A percentile compares a stretch with the other conserved stretches of the same genome.
phyloP scores from a whole-genome alignment of 30 jellyfish, hydroid and myxozoan species.

The Pelagia noctiluca region DNA sequence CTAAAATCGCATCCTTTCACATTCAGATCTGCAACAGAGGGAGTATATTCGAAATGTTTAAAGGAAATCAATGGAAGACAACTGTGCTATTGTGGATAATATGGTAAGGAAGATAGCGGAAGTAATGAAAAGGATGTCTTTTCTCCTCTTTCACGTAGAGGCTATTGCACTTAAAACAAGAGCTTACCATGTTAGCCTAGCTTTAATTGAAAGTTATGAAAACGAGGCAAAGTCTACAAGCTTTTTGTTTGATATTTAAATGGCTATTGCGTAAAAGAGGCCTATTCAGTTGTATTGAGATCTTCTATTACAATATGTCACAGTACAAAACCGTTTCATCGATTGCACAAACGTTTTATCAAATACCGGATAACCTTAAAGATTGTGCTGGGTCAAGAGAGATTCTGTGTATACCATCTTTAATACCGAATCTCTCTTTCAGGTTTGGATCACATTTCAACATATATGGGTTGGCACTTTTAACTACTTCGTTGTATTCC shows the following conservation, averaged over 20 bases:
- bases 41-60: constrained; percentile 80
- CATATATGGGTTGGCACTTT: constrained; percentile 88
- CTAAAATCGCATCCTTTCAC: not conserved
- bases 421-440: not conserved
- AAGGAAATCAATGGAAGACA: constrained; percentile 84
- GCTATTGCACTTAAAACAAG: not conserved
- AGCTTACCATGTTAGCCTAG: too few relatives aligned
- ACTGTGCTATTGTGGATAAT: constrained; percentile 89
- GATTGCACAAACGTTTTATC: constrained; percentile 2
- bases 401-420: too few relatives aligned
- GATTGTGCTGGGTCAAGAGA: too few relatives aligned
- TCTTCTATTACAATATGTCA: too few relatives aligned
- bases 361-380: not conserved
- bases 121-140: not conserved
- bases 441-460: constrained; percentile 98
- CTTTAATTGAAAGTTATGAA: too few relatives aligned
- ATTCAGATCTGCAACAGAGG: constrained; percentile 80
- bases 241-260: too few relatives aligned
- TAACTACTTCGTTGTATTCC: constrained; percentile 90
- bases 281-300: too few relatives aligned
- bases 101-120: constrained; percentile 71
- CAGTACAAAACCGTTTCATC: not conserved
- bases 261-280: too few relatives aligned
- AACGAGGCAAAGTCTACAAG: too few relatives aligned
- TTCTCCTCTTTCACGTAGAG: not conserved